Evolutionary conservation across 92 coral and sea anemone species (phyloP), one percentile per base, ranked within the genome.

Genomic region (Palythoa grandiflora): DNA sequence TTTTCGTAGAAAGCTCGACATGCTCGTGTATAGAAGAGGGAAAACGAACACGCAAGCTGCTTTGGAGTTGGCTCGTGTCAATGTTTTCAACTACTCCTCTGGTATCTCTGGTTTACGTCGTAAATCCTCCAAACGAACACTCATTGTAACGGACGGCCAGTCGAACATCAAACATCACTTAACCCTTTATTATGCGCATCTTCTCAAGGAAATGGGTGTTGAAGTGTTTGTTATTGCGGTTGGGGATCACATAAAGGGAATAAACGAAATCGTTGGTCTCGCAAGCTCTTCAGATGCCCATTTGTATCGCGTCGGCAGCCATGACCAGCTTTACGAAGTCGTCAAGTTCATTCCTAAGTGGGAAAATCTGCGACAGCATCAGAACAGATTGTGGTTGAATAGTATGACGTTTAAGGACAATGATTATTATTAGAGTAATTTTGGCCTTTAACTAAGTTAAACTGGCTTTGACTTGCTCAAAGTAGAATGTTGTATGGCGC

Each of bases 81-180:
- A 59, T 0, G 79, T 94, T 3, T 90, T 94, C 65, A 79, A 74
- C 47, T 78, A 74, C 53, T 50, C 80, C 28, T 38, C 60, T n/a
- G 72, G 88, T 8, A 88, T 94, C 3, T 4, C 50, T 44, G 89
- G 93, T 48, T 84, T 79, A 13, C 93, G 95, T 20, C 57, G 75
- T 19, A 65, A 77, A 8, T 86, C 94, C 20, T 80, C 59, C 59
- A 94, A 89, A 85, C 86, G 96, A 71, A 87, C 89, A 13, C 92
- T 95, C 8, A 89, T 95, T n/a, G 79, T 95, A 77, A 93, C 98
- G 1, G 98, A 95, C 86, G 98, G 96, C 1, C 88, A 89, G 37
- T 95, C 98, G 19, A 95, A 93, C 85, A 86, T 90, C 59, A 13
- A 92, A 17, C 37, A 78, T 63, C 87, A 85, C 12, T 75, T 71